Evolutionary conservation across 2,113 vertebrate genomes (phyloP).

Genomic region (Alouatta palliata): DNA sequence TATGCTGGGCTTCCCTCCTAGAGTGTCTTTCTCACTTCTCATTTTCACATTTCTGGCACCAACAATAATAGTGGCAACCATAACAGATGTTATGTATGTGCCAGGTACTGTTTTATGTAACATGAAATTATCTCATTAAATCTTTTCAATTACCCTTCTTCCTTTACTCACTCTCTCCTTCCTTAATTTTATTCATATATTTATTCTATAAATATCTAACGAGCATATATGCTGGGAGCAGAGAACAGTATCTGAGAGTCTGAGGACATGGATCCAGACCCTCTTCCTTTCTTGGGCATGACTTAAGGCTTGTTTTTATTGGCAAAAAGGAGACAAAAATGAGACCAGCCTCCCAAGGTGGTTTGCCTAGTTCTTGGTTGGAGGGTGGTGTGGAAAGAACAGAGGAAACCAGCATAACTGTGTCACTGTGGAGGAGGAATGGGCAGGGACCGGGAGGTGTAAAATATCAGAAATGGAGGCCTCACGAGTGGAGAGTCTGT

Average conservation of each 20-base stretch:
- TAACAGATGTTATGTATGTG: neutral
- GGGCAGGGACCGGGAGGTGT: neutral
- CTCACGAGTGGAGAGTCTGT: neutral
- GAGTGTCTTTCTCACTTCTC: neutral
- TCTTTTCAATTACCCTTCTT: neutral
- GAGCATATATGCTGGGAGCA: neutral
- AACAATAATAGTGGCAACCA: neutral
- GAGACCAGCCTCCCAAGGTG: neutral
- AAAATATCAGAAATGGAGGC: neutral
- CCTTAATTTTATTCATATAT: neutral
- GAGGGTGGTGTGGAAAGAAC: no score
- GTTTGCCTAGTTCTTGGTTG: neutral
- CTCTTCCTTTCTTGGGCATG: neutral
- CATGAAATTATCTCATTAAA: neutral
- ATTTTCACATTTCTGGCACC: neutral
- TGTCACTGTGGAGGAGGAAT: neutral
- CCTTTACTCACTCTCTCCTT: neutral
- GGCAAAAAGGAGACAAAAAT: neutral
- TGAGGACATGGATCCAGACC: neutral
- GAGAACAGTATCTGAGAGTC: neutral
- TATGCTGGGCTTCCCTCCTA: neutral
- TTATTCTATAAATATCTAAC: neutral
- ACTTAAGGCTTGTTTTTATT: neutral
- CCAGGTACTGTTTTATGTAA: neutral
- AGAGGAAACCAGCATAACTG: neutral